Conservation (phyloP, 2,797 vertebrate genomes). For the Spatula clypeata region DNA sequence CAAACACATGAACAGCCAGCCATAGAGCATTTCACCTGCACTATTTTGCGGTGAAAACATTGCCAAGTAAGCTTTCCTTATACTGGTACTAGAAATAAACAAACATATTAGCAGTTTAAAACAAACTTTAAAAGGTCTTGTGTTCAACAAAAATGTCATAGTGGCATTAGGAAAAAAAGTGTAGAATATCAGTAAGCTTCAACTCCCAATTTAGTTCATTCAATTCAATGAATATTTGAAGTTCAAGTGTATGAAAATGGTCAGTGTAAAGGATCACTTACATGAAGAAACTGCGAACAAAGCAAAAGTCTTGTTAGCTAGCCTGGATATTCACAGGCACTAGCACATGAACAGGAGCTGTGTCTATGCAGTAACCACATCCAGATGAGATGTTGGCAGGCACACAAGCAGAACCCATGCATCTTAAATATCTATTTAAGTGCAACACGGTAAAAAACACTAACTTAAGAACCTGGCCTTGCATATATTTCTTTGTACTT, state of each 20-base stretch:
- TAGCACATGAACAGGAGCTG: background rate
- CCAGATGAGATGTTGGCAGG: background rate
- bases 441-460: background rate
- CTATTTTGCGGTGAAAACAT: slow-evolving; percentile 67
- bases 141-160: slow-evolving; percentile 24
- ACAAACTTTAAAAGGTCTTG: slow-evolving; percentile 60
- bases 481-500: background rate
- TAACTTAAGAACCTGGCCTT: background rate
- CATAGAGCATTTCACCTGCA: slow-evolving; percentile 24
- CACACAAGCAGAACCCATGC: background rate
- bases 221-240: slow-evolving; percentile 30
- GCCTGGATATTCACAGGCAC: background rate
- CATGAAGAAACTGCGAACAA: slow-evolving; percentile 23
- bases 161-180: slow-evolving; percentile 52
- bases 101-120: slow-evolving; percentile 57
- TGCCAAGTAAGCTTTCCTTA: slow-evolving; percentile 75
- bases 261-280: slow-evolving; percentile 33
- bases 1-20: slow-evolving; percentile 51
- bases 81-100: slow-evolving; percentile 71
- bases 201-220: slow-evolving; percentile 5
- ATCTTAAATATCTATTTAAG: background rate
- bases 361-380: background rate
- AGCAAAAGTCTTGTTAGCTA: background rate
- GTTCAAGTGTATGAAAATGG: background rate
- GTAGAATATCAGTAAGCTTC: slow-evolving; percentile 45